A percentile compares a stretch with the other conserved stretches of the same genome.
These are phyloP conservation scores for Bombylius major DNA, from an alignment of 2,888 invertebrate genomes.

Conservation along the genomic window DNA sequence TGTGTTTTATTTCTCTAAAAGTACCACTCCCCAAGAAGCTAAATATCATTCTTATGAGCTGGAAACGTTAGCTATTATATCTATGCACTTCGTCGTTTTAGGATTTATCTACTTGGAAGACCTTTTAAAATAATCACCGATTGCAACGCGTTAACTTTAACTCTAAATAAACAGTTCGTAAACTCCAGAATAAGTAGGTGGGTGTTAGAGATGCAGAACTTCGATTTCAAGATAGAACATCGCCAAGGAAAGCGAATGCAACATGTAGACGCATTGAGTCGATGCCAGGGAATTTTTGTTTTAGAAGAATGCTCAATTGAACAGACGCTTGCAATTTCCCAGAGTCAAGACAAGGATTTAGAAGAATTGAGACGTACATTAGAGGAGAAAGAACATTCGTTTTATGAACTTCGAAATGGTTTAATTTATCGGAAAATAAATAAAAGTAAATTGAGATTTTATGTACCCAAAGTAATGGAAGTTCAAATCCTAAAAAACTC, in stretches of 20 bases:
- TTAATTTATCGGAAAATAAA: slow-evolving; percentile 3
- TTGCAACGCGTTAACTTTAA: slow-evolving; percentile 15
- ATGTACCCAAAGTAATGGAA: slow-evolving; percentile 13
- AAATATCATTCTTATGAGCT: slow-evolving; percentile 21
- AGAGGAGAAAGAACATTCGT: slow-evolving; percentile 5
- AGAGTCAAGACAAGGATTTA: background rate
- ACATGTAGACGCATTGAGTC: slow-evolving; percentile 22
- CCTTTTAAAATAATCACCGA: slow-evolving; percentile 18
- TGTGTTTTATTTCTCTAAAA: slow-evolving; percentile 18
- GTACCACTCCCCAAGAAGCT: slow-evolving; percentile 15
- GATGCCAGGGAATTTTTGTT: background rate
- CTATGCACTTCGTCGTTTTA: slow-evolving; percentile 17
- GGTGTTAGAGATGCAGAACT: slow-evolving; percentile 12
- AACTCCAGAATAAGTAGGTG: slow-evolving; percentile 13
- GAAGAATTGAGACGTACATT: slow-evolving; percentile 9
- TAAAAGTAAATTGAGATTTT: slow-evolving; percentile 1
- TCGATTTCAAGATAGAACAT: slow-evolving; percentile 13
- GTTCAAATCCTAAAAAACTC: slow-evolving; percentile 7
- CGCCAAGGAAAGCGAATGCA: slow-evolving; percentile 15
- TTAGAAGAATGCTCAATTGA: background rate
- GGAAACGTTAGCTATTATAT: slow-evolving; percentile 19
- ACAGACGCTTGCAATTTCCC: background rate
- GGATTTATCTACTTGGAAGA: slow-evolving; percentile 16
- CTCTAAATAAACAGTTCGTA: slow-evolving; percentile 13
- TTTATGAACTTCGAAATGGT: slow-evolving; percentile 2